Base-by-base conservation (phyloP, 1,140 invertebrate species). In the Drosophila rufa region DNA sequence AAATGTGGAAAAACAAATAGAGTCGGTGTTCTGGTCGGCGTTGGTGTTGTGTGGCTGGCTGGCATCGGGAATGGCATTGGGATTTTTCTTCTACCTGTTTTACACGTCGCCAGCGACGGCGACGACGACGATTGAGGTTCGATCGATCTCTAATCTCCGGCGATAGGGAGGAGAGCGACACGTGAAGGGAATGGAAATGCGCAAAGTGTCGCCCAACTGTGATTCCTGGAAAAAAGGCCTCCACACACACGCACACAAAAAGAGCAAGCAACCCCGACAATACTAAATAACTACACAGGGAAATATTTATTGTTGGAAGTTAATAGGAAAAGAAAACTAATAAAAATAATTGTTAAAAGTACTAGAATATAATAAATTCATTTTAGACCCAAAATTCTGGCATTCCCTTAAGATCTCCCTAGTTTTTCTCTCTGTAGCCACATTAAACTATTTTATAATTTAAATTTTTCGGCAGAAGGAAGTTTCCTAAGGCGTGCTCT, bases 1-100 rank as follows among this genome's bases (percentile, higher is more conserved):
- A 84, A 84, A 84, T 82, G 71, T 77, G 75, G 73, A 79, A 82
- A 86, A 80, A 89, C 69, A 80, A 83, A 87, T 62, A 87, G 45
- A 59, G 48, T 56, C 48, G 64, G 74, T 65, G 78, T 80, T 43
- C 51, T 59, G n/a, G 50, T 59, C 15, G 40, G 40, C 30, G 38
- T 62, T 71, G 36, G 43, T 64, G 61, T 43, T 56, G 61, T 64
- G 61, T 30, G 12, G 55, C 27, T 50, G 25, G n/a, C 30, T 36
- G 40, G 40, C 17, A 56, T 56, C 36, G 53, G 19, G 33, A 55
- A 22, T 57, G 55, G 15, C 19, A 56, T 12, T 57, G 53, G 36
- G 64, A 74, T 53, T 58, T 55, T 68, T 46, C 65, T 68, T 87
- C 77, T 87, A 87, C 83, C 83, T 87, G 83, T 89, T 83, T 56